phyloP scores from a whole-genome alignment of 1,140 invertebrate genomes.

The Drosophila pectinifera region DNA sequence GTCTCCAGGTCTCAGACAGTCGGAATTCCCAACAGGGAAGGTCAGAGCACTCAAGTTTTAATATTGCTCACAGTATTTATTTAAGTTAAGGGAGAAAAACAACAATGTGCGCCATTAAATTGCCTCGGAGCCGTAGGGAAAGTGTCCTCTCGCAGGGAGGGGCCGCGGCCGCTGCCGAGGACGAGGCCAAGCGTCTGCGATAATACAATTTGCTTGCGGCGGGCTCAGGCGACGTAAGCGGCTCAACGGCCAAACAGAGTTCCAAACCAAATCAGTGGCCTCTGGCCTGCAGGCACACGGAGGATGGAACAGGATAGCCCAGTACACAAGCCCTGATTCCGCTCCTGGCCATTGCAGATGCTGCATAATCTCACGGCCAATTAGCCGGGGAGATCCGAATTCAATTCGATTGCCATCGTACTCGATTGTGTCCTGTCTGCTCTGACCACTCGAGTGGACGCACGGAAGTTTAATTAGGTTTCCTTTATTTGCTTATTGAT shows the following conservation, averaged over 20 bases:
- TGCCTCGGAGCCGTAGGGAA: slow-evolving; percentile 12
- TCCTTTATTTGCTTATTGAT: slow-evolving; percentile 24
- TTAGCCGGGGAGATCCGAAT: slow-evolving; percentile 14
- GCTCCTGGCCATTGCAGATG: slow-evolving; percentile 5
- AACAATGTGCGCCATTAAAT: slow-evolving; percentile 66
- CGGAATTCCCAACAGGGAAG: slow-evolving; percentile 24
- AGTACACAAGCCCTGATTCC: not conserved
- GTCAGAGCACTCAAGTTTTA: slow-evolving; percentile 69
- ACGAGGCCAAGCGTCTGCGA: slow-evolving; percentile 23
- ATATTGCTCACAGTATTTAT: slow-evolving; percentile 65
- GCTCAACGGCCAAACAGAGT: slow-evolving; percentile 53
- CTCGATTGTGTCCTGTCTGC: slow-evolving; percentile 1
- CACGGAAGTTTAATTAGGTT: slow-evolving; percentile 17
- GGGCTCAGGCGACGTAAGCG: slow-evolving; percentile 55
- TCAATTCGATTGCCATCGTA: slow-evolving; percentile 15
- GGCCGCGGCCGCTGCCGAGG: slow-evolving; percentile 7
- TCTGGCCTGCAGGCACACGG: not conserved
- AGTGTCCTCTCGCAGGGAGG: not conserved
- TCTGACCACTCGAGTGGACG: not conserved
- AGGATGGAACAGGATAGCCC: not conserved
- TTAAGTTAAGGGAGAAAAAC: slow-evolving; percentile 51
- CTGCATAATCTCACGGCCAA: slow-evolving; percentile 35
- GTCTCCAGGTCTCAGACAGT: not conserved
- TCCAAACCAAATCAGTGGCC: not conserved
- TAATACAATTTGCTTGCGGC: slow-evolving; percentile 73